Conservation (phyloP, 2,888 invertebrate genomes). For the Acrobasis suavella region DNA sequence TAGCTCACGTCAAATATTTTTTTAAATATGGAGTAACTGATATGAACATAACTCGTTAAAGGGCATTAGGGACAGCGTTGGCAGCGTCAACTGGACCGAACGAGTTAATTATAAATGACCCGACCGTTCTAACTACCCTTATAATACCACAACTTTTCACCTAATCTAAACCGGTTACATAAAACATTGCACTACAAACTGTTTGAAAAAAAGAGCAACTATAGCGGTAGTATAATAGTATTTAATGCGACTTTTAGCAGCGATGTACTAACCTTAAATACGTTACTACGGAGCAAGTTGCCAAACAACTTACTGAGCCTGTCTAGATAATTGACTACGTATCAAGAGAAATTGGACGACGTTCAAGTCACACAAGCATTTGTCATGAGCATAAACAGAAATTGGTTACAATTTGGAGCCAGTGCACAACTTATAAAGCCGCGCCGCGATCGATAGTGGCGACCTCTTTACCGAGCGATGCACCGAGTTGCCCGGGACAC, state of each 20-base stretch:
- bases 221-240: neutral
- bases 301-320: constrained; percentile 27
- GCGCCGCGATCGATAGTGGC: constrained; percentile 68
- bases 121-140: neutral
- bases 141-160: neutral
- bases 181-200: neutral
- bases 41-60: neutral
- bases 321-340: constrained; percentile 32
- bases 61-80: neutral
- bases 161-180: neutral
- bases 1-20: neutral
- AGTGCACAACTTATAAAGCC: constrained; percentile 40
- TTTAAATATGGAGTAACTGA: neutral
- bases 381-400: constrained; percentile 48
- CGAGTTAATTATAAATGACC: neutral
- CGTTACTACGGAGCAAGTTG: too few relatives aligned
- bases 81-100: neutral
- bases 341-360: constrained; percentile 38
- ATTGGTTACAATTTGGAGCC: constrained; percentile 58
- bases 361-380: constrained; percentile 37
- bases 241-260: neutral
- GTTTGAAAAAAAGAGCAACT: neutral
- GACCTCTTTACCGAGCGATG: constrained; percentile 79
- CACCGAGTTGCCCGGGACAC: constrained; percentile 70
- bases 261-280: neutral